These are phyloP conservation scores for Cylas formicarius DNA, from an alignment of 1,140 invertebrate species.

Conservation along the genomic window DNA sequence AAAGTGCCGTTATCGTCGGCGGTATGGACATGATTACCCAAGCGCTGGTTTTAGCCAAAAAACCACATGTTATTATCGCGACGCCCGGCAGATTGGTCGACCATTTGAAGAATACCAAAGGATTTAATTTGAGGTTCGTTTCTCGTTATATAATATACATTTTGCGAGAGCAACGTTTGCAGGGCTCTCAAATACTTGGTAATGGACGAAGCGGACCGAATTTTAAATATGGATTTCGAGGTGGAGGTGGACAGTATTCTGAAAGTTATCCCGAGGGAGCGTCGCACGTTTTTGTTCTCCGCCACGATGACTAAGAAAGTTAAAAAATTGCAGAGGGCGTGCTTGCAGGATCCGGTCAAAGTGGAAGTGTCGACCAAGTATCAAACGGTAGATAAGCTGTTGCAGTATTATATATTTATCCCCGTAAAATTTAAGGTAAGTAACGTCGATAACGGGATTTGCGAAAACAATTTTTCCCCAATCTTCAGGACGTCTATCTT, in stretches of 20 bases:
- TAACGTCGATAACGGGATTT: neutral
- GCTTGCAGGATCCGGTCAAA: slow-evolving; percentile 84
- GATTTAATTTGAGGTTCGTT: slow-evolving; percentile 71
- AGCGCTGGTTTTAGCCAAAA: slow-evolving; percentile 81
- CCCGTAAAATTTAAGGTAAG: slow-evolving; percentile 89
- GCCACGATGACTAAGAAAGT: slow-evolving; percentile 99
- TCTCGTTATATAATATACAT: neutral
- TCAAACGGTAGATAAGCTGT: slow-evolving; percentile 94
- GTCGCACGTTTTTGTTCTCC: slow-evolving; percentile 86
- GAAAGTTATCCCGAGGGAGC: slow-evolving; percentile 80
- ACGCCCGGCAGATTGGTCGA: slow-evolving; percentile 86
- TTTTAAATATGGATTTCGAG: slow-evolving; percentile 95
- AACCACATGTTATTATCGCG: slow-evolving; percentile 91
- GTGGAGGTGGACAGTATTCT: slow-evolving; percentile 94
- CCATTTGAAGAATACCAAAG: slow-evolving; percentile 90
- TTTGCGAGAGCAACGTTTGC: neutral
- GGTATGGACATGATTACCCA: slow-evolving; percentile 98
- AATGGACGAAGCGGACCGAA: slow-evolving; percentile 95
- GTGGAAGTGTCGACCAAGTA: slow-evolving; percentile 96
- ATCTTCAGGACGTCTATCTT: slow-evolving; percentile 82
- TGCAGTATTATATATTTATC: slow-evolving; percentile 94
- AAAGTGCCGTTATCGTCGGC: slow-evolving; percentile 93
- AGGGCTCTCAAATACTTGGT: slow-evolving; percentile 79
- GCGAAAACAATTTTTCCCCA: neutral
- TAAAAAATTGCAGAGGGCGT: slow-evolving; percentile 91